A percentile compares a stretch with the other conserved stretches of the same genome.
These are phyloP conservation scores for Stegophylla sp. DNA, from an alignment of 2,888 invertebrate species.

Conservation along the genomic window DNA sequence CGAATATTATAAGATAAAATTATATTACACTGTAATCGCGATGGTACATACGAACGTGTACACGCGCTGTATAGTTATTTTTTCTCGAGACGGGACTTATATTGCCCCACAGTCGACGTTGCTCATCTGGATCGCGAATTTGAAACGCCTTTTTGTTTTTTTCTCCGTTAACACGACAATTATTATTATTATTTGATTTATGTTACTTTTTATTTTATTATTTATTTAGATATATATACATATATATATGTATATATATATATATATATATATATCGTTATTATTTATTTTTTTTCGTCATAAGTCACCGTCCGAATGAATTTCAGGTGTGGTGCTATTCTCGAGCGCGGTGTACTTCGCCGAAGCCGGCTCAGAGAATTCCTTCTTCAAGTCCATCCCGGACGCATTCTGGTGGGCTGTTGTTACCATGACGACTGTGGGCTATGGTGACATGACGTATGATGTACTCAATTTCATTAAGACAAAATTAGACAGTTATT, in stretches of 20 bases:
- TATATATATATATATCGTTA: too few relatives aligned
- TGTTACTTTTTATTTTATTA: not conserved
- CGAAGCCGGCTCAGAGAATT: constrained; percentile 99
- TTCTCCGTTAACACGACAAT: not conserved
- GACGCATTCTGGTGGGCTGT: constrained; percentile 99
- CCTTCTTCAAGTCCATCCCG: constrained; percentile 99
- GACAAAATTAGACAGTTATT: constrained; percentile 59
- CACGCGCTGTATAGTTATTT: not conserved
- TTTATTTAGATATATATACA: too few relatives aligned
- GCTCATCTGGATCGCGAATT: constrained; percentile 2
- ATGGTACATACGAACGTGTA: not conserved
- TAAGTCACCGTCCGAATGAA: constrained; percentile 65
- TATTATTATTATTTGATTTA: not conserved
- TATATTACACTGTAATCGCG: not conserved
- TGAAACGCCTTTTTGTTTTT: not conserved
- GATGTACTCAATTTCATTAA: constrained; percentile 65
- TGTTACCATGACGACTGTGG: constrained; percentile 99
- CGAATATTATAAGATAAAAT: constrained; percentile 1
- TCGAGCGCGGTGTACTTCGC: constrained; percentile 99
- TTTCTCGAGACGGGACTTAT: not conserved
- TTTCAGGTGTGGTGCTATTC: constrained; percentile 98
- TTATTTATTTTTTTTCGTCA: constrained; percentile 53
- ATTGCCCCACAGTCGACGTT: not conserved
- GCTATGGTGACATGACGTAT: constrained; percentile 99
- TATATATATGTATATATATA: too few relatives aligned